A percentile compares a stretch with the other conserved stretches of the same genome.
phyloP scores from a whole-genome alignment of 2,888 invertebrate genomes.

The Heterodera filipjevi region DNA sequence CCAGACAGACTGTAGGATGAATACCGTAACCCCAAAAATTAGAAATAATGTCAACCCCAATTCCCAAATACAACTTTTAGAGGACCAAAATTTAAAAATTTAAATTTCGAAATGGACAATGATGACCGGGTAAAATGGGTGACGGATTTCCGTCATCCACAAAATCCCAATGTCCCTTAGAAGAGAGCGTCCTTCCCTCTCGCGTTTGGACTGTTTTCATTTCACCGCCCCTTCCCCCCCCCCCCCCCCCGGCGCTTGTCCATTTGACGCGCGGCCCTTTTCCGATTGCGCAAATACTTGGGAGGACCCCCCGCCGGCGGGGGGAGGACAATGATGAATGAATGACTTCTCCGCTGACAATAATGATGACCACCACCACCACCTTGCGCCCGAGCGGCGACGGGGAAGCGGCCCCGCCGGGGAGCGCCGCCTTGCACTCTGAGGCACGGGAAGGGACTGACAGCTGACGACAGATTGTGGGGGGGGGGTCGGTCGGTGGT shows the following conservation, averaged over 20 bases:
- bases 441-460: constrained; percentile 8
- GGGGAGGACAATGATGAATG: constrained; percentile 7
- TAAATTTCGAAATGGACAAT: background rate
- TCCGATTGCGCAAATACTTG: constrained; percentile 18
- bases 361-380: background rate
- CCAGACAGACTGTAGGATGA: too few relatives aligned
- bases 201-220: background rate
- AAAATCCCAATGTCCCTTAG: background rate
- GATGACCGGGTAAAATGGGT: background rate
- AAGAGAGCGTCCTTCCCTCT: too few relatives aligned
- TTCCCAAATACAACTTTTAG: too few relatives aligned
- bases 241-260: constrained; percentile 6
- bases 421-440: constrained; percentile 16
- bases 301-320: background rate
- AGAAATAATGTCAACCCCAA: too few relatives aligned
- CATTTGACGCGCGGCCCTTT: constrained; percentile 4
- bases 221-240: background rate
- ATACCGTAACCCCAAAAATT: too few relatives aligned
- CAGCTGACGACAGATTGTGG: background rate
- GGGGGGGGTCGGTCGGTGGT: background rate
- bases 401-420: background rate
- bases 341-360: background rate
- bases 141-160: background rate
- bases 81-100: background rate
- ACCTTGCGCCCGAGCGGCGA: background rate